Percentiles rank a stretch among this genome's conserved stretches.
These are phyloP conservation scores for Brienomyrus longianalis DNA, from an alignment of 2,113 vertebrate species.

Conservation along the genomic window DNA sequence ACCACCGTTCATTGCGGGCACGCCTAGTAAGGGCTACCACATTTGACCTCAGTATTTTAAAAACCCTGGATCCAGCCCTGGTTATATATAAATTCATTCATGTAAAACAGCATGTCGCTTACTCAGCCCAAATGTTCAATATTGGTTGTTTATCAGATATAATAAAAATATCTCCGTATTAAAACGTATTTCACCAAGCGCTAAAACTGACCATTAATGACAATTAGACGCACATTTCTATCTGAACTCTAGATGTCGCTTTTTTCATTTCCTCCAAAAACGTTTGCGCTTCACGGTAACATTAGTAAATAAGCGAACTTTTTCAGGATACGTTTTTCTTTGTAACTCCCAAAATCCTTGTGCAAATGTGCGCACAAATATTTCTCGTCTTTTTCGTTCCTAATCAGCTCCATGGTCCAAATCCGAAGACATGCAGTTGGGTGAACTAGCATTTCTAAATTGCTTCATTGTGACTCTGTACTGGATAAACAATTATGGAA, in stretches of 20 bases:
- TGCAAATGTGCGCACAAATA: not conserved
- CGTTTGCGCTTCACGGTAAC: not conserved
- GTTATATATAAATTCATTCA: not conserved
- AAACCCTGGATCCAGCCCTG: no score
- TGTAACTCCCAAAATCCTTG: not conserved
- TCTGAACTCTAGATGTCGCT: not conserved
- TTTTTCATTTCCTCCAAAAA: not conserved
- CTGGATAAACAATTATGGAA: not conserved
- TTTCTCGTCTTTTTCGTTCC: not conserved
- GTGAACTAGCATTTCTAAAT: not conserved
- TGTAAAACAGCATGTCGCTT: not conserved
- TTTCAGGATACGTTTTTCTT: not conserved
- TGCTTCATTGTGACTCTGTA: not conserved
- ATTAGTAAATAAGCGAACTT: not conserved
- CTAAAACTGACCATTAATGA: not conserved
- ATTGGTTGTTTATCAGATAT: not conserved
- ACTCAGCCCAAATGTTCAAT: not conserved
- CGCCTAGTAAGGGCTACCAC: no score
- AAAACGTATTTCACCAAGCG: not conserved
- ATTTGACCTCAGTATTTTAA: no score
- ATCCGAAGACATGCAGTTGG: not conserved
- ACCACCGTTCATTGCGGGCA: no score
- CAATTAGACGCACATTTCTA: not conserved
- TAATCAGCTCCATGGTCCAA: not conserved
- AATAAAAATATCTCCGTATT: not conserved